These are phyloP conservation scores for Platygyra sinensis DNA, from an alignment of 64 coral and sea anemone genomes.

Conservation along the genomic window DNA sequence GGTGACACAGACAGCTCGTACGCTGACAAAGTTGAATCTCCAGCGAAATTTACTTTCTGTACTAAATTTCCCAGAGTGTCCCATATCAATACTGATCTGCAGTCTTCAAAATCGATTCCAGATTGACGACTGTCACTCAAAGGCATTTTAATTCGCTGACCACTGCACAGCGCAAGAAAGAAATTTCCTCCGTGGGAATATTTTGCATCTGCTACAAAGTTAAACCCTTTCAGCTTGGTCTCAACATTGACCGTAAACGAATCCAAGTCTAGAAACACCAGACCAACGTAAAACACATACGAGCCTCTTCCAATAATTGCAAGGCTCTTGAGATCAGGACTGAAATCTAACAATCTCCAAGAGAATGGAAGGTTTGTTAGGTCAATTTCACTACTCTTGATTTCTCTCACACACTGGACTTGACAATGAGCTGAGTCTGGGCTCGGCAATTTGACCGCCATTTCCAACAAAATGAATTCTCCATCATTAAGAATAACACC, in stretches of 20 bases:
- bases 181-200: not conserved
- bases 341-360: constrained; percentile 16
- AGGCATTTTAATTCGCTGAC: constrained; percentile 16
- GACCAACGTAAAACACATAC: constrained; percentile 1
- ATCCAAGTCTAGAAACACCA: not conserved
- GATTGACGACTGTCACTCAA: not conserved
- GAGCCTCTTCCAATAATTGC: constrained; percentile 7
- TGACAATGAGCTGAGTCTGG: not conserved
- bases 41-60: not conserved
- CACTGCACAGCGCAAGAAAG: constrained; percentile 18
- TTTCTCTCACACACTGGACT: not conserved
- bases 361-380: constrained; percentile 1
- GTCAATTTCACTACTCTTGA: not conserved
- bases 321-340: constrained; percentile 9
- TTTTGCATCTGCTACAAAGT: constrained; percentile 39
- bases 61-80: constrained; percentile 18
- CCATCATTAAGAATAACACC: constrained; percentile 10
- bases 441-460: not conserved
- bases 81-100: constrained; percentile 13
- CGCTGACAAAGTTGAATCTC: no score
- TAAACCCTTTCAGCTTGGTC: constrained; percentile 3
- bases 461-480: constrained; percentile 22
- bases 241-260: not conserved
- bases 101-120: constrained; percentile 20
- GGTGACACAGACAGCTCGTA: constrained; percentile 19